Evolutionary conservation across 2,113 vertebrate species (phyloP), one percentile per base, ranked within the genome.

Genomic region (Elgaria multicarinata): DNA sequence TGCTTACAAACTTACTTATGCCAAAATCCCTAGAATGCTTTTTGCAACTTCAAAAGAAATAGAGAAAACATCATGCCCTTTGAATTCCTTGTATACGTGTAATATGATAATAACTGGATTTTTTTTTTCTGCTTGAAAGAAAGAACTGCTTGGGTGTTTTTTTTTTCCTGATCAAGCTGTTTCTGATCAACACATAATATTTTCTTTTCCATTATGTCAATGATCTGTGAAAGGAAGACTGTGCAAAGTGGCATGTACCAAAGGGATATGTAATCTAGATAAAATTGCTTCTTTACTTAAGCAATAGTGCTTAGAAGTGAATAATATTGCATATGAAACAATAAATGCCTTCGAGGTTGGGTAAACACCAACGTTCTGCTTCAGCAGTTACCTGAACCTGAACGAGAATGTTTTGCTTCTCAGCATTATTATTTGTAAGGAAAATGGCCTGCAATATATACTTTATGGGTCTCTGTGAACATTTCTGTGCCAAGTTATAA

Each of bases 331-430:
- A 44, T 55, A 87, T 0, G 67, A 71, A 85, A 42, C 28, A 58
- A 87, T 33, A 80, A 76, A 86, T 2, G 2, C 3, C 90, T 7
- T 80, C 18, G n/a, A 77, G 79, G 85, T 76, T 82, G 69, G 69
- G 44, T 83, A 83, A 53, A 33, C 67, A 71, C 1, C 33, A 79
- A 0, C 1, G 1, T 64, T 90, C 87, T 89, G 36, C 90, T 87
- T 46, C 67, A 31, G 22, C 64, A 90, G 85, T 89, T 86, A 86
- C 31, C 64, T 87, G 44, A 90, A 82, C n/a, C 39, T 36, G 89
- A 92, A 84, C 88, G 76, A 82, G 88, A 88, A 62, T 50, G 0
- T 0, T 2, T 87, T 66, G 44, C 13, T 55, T 87, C 8, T 80
- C 24, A 88, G 50, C 0, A 0, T 22, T 66, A 67, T 10, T 64